Conservation (phyloP, 2,888 invertebrate species). For the Stenoptilia bipunctidactyla region DNA sequence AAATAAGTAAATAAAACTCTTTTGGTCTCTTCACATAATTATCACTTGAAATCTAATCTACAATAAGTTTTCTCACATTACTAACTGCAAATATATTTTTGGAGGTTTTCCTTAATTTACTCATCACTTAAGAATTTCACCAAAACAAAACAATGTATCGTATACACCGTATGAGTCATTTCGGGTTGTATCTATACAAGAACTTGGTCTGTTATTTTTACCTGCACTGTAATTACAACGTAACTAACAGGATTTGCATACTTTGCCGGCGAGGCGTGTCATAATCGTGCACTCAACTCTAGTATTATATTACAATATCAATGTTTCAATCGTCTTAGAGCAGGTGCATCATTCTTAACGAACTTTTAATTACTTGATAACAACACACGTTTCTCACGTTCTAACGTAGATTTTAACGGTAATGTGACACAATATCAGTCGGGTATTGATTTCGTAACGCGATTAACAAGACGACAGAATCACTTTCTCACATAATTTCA, state of each 20-base stretch:
- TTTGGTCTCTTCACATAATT: too few relatives aligned
- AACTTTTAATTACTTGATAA: slow-evolving; percentile 36
- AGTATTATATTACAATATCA: slow-evolving; percentile 13
- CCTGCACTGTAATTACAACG: slow-evolving; percentile 33
- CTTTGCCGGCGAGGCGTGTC: slow-evolving; percentile 27
- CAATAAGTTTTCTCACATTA: neutral
- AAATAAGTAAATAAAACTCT: neutral
- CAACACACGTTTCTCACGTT: slow-evolving; percentile 43
- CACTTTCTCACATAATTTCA: slow-evolving; percentile 52
- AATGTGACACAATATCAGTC: slow-evolving; percentile 38
- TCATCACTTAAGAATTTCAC: slow-evolving; percentile 48
- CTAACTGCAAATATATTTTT: neutral
- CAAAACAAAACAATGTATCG: slow-evolving; percentile 54
- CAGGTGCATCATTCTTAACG: slow-evolving; percentile 57
- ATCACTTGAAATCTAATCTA: too few relatives aligned
- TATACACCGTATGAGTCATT: slow-evolving; percentile 52
- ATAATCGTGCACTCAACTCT: slow-evolving; percentile 32
- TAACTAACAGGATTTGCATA: slow-evolving; percentile 34
- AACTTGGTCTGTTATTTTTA: slow-evolving; percentile 33
- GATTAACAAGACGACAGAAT: slow-evolving; percentile 34
- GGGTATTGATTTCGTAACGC: slow-evolving; percentile 24
- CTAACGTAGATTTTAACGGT: slow-evolving; percentile 44
- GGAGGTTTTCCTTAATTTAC: slow-evolving; percentile 25
- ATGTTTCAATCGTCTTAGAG: slow-evolving; percentile 14
- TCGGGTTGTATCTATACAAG: slow-evolving; percentile 39